Evolutionary conservation across 2,888 invertebrate genomes (phyloP), one percentile per base, ranked within the genome.

Genomic region (Liopterus haemorrhoidalis): DNA sequence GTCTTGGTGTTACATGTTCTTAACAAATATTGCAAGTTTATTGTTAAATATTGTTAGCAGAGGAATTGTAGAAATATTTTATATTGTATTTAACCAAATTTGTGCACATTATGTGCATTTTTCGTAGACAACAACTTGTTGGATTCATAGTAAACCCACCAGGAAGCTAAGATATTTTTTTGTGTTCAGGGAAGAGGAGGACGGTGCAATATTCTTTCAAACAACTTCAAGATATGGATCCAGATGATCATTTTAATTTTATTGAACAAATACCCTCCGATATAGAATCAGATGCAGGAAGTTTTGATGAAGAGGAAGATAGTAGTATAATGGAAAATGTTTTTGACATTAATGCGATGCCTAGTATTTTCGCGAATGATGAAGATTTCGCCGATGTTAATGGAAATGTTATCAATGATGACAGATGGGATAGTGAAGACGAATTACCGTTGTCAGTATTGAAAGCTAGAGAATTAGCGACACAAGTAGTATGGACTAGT

Each of bases 391-490:
- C 8, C 6, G 22, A 22, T 22, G 22, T 6, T 6, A 22, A 22
- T 22, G n/a, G n/a, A n/a, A 32, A 32, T 32, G 16, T 12, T 12
- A 18, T 8, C 8, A 32, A 18, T 14, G 32, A 32, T 15, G n/a
- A n/a, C n/a, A n/a, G n/a, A n/a, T 32, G 32, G 32, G 32, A 32
- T 32, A 32, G 9, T 15, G 32, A 32, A 4, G 32, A 32, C 9
- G 6, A 32, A 32, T 8, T 14, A 5, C 32, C 32, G 16, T 18
- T 32, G 5, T 32, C 32, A 11, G 16, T 11, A 32, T 15, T 32
- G 16, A 11, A 14, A 32, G 6, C 12, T 15, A 15, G 16, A 15
- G 12, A 14, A 15, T 14, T 11, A 32, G 9, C 32, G 8, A 32
- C 14, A 9, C 14, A 9, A 32, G 14, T 14, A 14, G 14, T 14